Evolutionary conservation across 2,797 vertebrate genomes (phyloP).

Genomic region (Halcyon chelicuti): DNA sequence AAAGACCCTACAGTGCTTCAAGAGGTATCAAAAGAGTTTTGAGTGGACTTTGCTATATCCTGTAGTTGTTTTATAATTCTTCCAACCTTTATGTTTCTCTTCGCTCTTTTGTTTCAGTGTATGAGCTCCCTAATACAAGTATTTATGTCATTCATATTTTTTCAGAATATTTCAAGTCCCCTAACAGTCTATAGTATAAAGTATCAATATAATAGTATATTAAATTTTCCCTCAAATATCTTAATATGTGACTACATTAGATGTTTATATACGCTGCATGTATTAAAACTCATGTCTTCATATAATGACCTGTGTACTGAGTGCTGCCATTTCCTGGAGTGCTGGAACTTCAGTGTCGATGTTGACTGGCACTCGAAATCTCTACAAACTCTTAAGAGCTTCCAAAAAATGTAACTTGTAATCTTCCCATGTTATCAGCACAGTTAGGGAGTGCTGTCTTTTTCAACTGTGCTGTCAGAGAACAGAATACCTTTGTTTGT

Average conservation of each 20-base stretch:
- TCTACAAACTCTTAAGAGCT: neutral
- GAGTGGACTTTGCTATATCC: neutral
- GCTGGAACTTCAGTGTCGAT: neutral
- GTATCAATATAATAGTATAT: neutral
- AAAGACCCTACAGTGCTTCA: neutral
- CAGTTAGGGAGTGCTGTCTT: neutral
- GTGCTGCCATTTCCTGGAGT: no score
- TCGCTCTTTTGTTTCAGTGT: neutral
- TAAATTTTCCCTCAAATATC: neutral
- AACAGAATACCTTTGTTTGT: neutral
- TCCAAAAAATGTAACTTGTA: neutral
- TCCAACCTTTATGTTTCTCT: neutral
- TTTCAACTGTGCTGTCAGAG: neutral
- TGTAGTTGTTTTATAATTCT: neutral
- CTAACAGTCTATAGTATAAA: neutral
- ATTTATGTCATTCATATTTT: neutral
- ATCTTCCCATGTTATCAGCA: neutral
- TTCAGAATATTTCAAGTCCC: neutral
- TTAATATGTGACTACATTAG: neutral
- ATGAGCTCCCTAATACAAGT: neutral
- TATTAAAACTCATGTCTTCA: neutral
- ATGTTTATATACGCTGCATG: neutral
- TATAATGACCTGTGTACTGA: accelerated
- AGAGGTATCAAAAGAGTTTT: neutral
- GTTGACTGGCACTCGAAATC: neutral